These are phyloP conservation scores for Ormia ochracea DNA, from an alignment of 2,888 invertebrate genomes.

Conservation along the genomic window DNA sequence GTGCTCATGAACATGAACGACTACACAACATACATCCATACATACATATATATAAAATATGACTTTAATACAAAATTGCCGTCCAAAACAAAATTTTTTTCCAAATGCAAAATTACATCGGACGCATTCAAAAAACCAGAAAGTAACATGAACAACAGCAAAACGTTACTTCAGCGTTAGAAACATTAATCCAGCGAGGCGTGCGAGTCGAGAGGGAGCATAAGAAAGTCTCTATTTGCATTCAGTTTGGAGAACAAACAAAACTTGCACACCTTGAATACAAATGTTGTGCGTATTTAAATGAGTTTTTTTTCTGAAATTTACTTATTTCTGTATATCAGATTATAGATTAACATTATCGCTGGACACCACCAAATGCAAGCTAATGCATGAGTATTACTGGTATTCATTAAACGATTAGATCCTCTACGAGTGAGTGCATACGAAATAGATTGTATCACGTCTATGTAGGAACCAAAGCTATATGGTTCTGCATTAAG, in stretches of 20 bases:
- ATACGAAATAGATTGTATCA: too few species aligned
- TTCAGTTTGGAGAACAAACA: constrained; percentile 16
- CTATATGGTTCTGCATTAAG: too few species aligned
- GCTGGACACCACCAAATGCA: not conserved
- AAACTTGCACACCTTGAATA: constrained; percentile 64
- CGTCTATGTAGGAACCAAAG: too few species aligned
- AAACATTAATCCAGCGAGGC: constrained; percentile 25
- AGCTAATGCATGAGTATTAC: too few species aligned
- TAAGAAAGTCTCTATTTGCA: constrained; percentile 12
- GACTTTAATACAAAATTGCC: too few species aligned
- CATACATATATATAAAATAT: too few species aligned
- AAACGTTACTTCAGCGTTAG: not conserved
- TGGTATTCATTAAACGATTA: too few species aligned
- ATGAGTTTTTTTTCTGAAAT: constrained; percentile 11
- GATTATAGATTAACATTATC: constrained; percentile 6
- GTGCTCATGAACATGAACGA: not conserved
- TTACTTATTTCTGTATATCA: not conserved
- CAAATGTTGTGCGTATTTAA: constrained; percentile 58
- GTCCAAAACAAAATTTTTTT: constrained; percentile 33
- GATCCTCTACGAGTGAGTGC: too few species aligned
- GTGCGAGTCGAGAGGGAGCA: not conserved
- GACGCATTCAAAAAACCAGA: not conserved
- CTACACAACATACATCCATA: too few species aligned
- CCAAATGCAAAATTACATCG: constrained; percentile 36
- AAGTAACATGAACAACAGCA: not conserved